Evolutionary conservation across 2,888 invertebrate genomes (phyloP).

Genomic region (Pasiphila rectangulata): DNA sequence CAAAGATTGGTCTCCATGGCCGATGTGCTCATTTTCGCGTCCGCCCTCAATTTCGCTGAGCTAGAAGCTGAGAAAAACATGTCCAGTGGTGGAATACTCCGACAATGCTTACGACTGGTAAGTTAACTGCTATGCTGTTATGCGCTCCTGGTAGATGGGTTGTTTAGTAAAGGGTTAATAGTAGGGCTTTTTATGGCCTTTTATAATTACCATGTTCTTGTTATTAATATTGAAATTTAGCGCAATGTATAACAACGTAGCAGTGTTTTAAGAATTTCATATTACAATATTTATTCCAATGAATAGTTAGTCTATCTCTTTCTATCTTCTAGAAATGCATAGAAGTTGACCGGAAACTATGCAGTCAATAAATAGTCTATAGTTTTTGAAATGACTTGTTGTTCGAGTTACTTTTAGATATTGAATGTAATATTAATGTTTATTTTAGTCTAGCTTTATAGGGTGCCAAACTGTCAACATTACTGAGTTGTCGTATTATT

Average conservation of each 20-base stretch:
- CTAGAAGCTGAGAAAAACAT: slow-evolving; percentile 99
- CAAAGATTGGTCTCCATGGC: slow-evolving; percentile 99
- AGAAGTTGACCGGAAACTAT: slow-evolving; percentile 24
- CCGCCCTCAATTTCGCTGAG: slow-evolving; percentile 98
- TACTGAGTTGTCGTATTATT: too few species aligned
- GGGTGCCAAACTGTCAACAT: slow-evolving; percentile 34
- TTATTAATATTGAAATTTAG: neutral
- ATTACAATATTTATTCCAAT: slow-evolving; percentile 14
- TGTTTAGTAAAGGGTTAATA: neutral
- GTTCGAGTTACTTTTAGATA: slow-evolving; percentile 23
- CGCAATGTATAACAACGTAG: slow-evolving; percentile 15
- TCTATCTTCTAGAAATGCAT: slow-evolving; percentile 27
- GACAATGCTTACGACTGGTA: slow-evolving; percentile 97
- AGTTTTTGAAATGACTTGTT: slow-evolving; percentile 18
- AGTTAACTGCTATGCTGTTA: slow-evolving; percentile 51
- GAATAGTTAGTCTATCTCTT: slow-evolving; percentile 23
- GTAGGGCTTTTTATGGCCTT: neutral
- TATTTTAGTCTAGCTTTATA: slow-evolving; percentile 30
- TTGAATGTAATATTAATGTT: slow-evolving; percentile 31
- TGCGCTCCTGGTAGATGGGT: slow-evolving; percentile 20
- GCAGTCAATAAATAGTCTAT: slow-evolving; percentile 23
- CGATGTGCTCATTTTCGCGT: slow-evolving; percentile 98
- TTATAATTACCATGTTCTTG: neutral
- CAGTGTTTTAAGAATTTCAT: slow-evolving; percentile 11
- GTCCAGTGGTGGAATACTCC: slow-evolving; percentile 98